Evolutionary conservation across 2,888 invertebrate genomes (phyloP).

Genomic region (Allolobophora icterica): DNA sequence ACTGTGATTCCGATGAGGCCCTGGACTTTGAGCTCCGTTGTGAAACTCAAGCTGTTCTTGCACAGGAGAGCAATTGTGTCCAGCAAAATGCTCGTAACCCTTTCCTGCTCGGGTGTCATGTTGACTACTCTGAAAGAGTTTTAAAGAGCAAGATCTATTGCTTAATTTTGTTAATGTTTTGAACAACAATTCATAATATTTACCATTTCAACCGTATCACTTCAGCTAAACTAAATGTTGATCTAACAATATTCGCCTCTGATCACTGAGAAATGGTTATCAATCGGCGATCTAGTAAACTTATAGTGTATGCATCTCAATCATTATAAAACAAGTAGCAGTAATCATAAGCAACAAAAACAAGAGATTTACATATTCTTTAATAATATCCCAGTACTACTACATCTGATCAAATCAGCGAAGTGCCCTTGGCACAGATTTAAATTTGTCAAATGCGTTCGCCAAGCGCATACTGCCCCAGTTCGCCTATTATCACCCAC

Average conservation of each 20-base stretch:
- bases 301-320: too few species aligned
- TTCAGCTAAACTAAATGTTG: background rate
- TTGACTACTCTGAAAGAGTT: background rate
- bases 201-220: too few species aligned
- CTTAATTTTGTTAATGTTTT: background rate
- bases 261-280: too few species aligned
- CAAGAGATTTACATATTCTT: too few species aligned
- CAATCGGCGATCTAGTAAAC: too few species aligned
- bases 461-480: background rate
- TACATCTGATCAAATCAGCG: background rate
- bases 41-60: constrained; percentile 29
- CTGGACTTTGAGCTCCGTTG: background rate
- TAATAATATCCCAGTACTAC: background rate
- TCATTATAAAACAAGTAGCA: background rate
- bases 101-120: background rate
- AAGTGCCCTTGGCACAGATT: too few species aligned
- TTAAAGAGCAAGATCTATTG: too few species aligned
- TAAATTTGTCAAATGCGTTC: background rate
- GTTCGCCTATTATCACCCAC: background rate
- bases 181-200: background rate
- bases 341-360: background rate
- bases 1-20: constrained; percentile 30
- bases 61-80: constrained; percentile 18
- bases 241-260: too few species aligned
- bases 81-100: constrained; percentile 24